Evolutionary conservation across 1,140 invertebrate genomes (phyloP), one percentile per base, ranked within the genome.

Genomic region (Rhizoglyphus robini): DNA sequence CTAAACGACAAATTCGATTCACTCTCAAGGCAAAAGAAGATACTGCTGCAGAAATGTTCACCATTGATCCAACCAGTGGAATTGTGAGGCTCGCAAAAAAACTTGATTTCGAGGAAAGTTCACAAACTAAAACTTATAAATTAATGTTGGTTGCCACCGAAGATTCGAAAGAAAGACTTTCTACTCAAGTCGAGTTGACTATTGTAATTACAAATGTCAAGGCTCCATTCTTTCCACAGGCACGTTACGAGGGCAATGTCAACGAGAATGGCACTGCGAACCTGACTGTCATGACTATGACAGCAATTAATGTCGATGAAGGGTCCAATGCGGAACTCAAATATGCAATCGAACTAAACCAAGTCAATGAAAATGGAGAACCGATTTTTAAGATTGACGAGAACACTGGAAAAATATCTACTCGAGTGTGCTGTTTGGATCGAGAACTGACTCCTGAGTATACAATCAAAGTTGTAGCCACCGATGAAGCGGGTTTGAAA

Each of bases 261-360:
- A 95, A 90, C 0, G 91, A 95, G 78, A 94, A 94, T 75, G 91
- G 90, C 60, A 94, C 90, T 15, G 88, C 89, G 70, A 89, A 89
- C 81, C 68, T 69, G 65, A 94, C 93, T n/a, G 91, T 96, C n/a
- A 96, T 96, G 92, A 96, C 91, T 4, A 95, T 96, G 88, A 94
- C 89, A 1, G 93, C 93, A 0, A 87, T 93, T 5, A 93, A 97
- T 77, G 95, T 95, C 72, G 93, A 97, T 73, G 90, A 95, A 79
- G 89, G 88, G 34, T 89, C 87, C 23, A 94, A 96, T 75, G 91
- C 91, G 1, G 87, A 88, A 65, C 75, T 94, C 1, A 85, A 90
- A 48, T 92, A 93, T 74, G 92, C 90, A 2, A 94, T 96, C 58
- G 92, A 96, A 72, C 94, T 95, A 80, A 97, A 96, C 74, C 90